Conservation (phyloP, 2,888 invertebrate genomes). For the Conops quadrifasciatus region DNA sequence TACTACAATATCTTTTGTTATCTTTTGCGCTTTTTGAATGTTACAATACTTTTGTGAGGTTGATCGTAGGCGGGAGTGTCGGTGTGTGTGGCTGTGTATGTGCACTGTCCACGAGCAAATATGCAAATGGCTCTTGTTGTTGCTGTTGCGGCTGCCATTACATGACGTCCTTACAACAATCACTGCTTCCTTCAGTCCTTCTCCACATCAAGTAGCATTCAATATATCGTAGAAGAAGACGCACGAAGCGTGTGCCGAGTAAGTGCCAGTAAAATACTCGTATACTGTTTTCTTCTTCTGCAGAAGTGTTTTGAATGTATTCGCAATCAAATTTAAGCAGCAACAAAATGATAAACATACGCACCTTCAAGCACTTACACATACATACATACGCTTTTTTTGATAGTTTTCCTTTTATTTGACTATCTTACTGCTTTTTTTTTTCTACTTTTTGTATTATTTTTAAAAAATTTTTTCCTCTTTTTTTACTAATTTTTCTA, state of each 20-base stretch:
- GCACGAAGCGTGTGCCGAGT: background rate
- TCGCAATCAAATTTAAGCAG: no score
- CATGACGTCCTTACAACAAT: background rate
- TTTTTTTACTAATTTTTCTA: no score
- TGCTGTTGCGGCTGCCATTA: background rate
- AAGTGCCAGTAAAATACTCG: background rate
- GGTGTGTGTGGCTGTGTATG: background rate
- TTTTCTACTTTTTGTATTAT: no score
- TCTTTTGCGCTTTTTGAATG: slow-evolving; percentile 10
- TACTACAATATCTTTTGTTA: slow-evolving; percentile 5
- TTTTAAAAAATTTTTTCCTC: no score
- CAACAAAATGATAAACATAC: no score
- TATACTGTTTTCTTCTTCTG: no score
- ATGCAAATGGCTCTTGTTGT: slow-evolving; percentile 3
- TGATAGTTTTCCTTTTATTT: no score
- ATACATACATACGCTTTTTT: no score
- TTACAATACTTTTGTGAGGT: no score
- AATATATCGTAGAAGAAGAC: background rate
- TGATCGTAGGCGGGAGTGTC: background rate
- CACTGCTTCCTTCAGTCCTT: background rate
- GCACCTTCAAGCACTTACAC: no score
- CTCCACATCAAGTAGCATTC: background rate
- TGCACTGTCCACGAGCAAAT: background rate
- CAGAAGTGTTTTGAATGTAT: no score
- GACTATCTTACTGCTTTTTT: no score